Evolutionary conservation across 2,888 invertebrate genomes (phyloP).

Genomic region (Cryptocheilus praepositus): DNA sequence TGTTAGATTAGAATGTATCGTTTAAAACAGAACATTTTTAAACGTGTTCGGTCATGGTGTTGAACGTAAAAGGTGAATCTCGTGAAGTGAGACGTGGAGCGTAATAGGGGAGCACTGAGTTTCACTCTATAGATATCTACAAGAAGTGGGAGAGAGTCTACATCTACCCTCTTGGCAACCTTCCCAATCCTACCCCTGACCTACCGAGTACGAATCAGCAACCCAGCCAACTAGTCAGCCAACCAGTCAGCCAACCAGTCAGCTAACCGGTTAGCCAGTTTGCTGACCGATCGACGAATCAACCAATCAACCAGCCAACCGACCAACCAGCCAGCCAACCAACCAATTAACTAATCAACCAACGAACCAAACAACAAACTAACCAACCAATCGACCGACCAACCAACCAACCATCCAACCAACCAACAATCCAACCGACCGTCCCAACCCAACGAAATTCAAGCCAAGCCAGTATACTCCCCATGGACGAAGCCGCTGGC

Average conservation of each 20-base stretch:
- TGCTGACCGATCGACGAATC: not conserved
- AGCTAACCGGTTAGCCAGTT: conserved; percentile 8
- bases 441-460: conserved; percentile 24
- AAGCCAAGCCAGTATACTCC: conserved; percentile 52
- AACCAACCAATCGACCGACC: not conserved
- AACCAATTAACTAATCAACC: conserved; percentile 40
- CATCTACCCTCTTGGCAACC: conserved; percentile 51
- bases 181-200: conserved; percentile 13
- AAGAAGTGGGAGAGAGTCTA: conserved; percentile 46
- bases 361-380: conserved; percentile 13
- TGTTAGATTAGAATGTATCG: not conserved
- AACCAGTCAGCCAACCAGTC: conserved; percentile 40
- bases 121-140: conserved; percentile 51
- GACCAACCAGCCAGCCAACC: conserved; percentile 15
- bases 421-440: too few species aligned
- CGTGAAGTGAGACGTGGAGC: conserved; percentile 25
- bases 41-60: conserved; percentile 13
- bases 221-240: conserved; percentile 14
- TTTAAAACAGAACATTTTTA: conserved; percentile 10
- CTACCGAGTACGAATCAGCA: conserved; percentile 38
- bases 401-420: conserved; percentile 40
- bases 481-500: conserved; percentile 70
- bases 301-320: conserved; percentile 40
- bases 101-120: conserved; percentile 59
- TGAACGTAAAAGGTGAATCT: conserved; percentile 44